phyloP scores from a whole-genome alignment of 2,888 invertebrate species.

The Tipula lateralis region DNA sequence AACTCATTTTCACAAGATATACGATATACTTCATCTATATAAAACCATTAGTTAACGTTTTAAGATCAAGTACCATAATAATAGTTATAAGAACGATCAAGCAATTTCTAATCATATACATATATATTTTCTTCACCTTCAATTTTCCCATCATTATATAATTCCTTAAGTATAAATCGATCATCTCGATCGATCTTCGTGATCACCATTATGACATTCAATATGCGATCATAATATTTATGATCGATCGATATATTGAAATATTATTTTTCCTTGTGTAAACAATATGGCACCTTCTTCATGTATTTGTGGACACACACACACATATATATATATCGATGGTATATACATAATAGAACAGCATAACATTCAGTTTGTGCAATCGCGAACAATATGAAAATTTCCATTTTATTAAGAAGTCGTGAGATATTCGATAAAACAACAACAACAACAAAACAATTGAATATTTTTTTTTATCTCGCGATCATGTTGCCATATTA shows the following conservation, averaged over 20 bases:
- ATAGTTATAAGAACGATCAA: too few species aligned
- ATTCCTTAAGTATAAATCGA: too few species aligned
- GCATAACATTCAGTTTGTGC: not conserved
- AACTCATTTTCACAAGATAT: too few species aligned
- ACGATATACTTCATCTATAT: too few species aligned
- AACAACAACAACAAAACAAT: not conserved
- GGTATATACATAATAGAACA: not conserved
- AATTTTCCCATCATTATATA: too few species aligned
- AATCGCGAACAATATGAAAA: not conserved
- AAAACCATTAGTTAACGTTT: too few species aligned
- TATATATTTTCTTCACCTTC: too few species aligned
- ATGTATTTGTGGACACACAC: not conserved
- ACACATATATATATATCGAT: not conserved
- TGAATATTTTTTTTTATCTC: not conserved
- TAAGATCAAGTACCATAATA: too few species aligned
- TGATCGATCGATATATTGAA: not conserved
- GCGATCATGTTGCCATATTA: constrained; percentile 19
- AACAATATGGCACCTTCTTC: not conserved
- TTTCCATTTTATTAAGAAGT: constrained; percentile 24
- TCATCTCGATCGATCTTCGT: not conserved
- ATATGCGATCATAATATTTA: too few species aligned
- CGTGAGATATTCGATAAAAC: constrained; percentile 11
- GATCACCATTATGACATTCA: not conserved
- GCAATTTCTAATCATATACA: too few species aligned
- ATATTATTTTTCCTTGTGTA: not conserved